Evolutionary conservation across 2,888 invertebrate genomes (phyloP).

Genomic region (Drosophila crucigera): DNA sequence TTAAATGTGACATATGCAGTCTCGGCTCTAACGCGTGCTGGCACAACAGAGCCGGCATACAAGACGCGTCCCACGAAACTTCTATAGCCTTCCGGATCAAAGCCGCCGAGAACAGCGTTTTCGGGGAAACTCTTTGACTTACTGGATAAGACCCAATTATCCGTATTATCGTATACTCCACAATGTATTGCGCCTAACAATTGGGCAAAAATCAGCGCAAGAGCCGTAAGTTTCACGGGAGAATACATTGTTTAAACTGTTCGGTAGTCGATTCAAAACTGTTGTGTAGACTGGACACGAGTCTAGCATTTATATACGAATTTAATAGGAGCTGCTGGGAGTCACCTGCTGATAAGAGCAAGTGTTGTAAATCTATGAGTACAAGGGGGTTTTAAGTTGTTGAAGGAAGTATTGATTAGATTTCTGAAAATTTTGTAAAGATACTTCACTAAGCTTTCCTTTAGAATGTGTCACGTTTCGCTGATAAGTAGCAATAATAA

Average conservation of each 20-base stretch:
- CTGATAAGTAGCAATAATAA: not conserved
- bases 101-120: slow-evolving; percentile 45
- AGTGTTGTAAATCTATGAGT: not conserved
- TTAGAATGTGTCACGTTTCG: not conserved
- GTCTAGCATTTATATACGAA: slow-evolving; percentile 9
- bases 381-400: not conserved
- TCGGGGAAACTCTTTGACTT: slow-evolving; percentile 40
- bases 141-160: slow-evolving; percentile 38
- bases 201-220: slow-evolving; percentile 39
- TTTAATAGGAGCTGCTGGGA: not conserved
- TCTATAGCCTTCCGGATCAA: slow-evolving; percentile 55
- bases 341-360: not conserved
- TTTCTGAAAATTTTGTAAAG: not conserved
- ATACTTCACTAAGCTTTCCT: not conserved
- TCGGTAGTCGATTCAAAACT: slow-evolving; percentile 1
- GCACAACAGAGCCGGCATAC: slow-evolving; percentile 28
- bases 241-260: slow-evolving; percentile 40
- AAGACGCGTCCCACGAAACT: slow-evolving; percentile 52
- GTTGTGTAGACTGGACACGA: not conserved
- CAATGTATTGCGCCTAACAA: slow-evolving; percentile 42
- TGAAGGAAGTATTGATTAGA: slow-evolving; percentile 20
- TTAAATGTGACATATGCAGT: slow-evolving; percentile 35
- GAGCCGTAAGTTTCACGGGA: slow-evolving; percentile 14
- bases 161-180: slow-evolving; percentile 42
- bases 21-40: slow-evolving; percentile 55